These are phyloP conservation scores for Palloptera scutellata DNA, from an alignment of 2,888 invertebrate genomes.

Conservation along the genomic window DNA sequence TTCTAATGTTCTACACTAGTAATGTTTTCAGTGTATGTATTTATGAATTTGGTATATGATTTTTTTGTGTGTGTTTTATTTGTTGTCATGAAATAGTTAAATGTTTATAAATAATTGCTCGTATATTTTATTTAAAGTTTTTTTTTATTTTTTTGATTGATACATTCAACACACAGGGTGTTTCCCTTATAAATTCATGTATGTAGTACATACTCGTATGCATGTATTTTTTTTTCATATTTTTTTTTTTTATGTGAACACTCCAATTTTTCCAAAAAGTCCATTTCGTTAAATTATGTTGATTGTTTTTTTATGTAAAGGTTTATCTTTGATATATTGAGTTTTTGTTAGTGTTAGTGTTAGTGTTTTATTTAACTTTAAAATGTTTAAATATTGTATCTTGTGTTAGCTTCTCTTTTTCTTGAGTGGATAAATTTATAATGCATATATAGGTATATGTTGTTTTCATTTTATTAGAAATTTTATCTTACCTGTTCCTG, in stretches of 20 bases:
- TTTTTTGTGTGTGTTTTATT: no score
- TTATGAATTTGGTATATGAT: no score
- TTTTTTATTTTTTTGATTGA: no score
- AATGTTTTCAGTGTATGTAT: no score
- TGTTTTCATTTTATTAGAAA: conserved; percentile 24
- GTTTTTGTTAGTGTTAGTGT: neutral
- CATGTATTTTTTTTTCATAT: conserved; percentile 1
- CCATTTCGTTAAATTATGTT: neutral
- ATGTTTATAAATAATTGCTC: no score
- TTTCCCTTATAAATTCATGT: conserved; percentile 1
- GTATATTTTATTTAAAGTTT: no score
- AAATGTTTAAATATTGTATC: neutral
- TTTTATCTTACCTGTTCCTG: conserved; percentile 53
- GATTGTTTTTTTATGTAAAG: neutral
- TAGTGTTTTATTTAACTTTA: conserved; percentile 1
- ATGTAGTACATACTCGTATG: conserved; percentile 6
- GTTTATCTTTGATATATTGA: neutral
- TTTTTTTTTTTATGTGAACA: conserved; percentile 11
- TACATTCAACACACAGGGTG: conserved; percentile 17
- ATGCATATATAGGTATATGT: neutral
- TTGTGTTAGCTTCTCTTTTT: neutral
- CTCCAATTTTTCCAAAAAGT: conserved; percentile 25
- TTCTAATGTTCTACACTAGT: no score
- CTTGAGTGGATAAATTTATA: no score
- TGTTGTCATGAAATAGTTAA: no score